These are phyloP conservation scores for Sebastes wilsoni DNA, from an alignment of 2,797 vertebrate genomes.

Conservation along the genomic window DNA sequence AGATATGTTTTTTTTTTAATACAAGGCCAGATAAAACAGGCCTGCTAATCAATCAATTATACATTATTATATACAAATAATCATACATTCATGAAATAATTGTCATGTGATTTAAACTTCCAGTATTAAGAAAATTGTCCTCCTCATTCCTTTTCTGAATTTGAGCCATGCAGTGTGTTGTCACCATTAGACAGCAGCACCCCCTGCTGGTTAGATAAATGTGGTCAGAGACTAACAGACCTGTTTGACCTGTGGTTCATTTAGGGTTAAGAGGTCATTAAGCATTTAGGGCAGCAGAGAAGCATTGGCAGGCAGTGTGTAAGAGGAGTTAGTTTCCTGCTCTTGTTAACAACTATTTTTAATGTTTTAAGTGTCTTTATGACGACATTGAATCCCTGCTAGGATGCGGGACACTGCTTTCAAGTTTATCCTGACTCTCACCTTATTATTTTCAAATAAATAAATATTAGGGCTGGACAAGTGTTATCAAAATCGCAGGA, in stretches of 20 bases:
- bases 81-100: neutral
- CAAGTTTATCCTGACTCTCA: neutral
- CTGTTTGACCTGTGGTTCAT: neutral
- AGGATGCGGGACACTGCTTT: neutral
- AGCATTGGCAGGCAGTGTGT: neutral
- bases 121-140: neutral
- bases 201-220: slow-evolving; percentile 53
- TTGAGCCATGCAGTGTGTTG: neutral
- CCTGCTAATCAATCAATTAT: neutral
- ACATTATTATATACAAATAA: neutral
- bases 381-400: neutral
- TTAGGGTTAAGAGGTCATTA: neutral
- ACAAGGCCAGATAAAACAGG: neutral
- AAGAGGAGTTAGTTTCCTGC: neutral
- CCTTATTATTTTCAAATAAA: neutral
- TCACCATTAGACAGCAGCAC: slow-evolving; percentile 55
- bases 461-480: too few species aligned
- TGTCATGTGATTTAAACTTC: neutral
- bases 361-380: neutral
- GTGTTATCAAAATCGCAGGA: too few species aligned
- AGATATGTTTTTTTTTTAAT: neutral
- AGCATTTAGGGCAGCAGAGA: neutral
- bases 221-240: neutral
- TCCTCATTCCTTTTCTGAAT: neutral
- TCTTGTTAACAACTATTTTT: neutral